A percentile compares a stretch with the other conserved stretches of the same genome.
phyloP scores from a whole-genome alignment of 2,113 vertebrate genomes.

The Malurus alboscapulatus region DNA sequence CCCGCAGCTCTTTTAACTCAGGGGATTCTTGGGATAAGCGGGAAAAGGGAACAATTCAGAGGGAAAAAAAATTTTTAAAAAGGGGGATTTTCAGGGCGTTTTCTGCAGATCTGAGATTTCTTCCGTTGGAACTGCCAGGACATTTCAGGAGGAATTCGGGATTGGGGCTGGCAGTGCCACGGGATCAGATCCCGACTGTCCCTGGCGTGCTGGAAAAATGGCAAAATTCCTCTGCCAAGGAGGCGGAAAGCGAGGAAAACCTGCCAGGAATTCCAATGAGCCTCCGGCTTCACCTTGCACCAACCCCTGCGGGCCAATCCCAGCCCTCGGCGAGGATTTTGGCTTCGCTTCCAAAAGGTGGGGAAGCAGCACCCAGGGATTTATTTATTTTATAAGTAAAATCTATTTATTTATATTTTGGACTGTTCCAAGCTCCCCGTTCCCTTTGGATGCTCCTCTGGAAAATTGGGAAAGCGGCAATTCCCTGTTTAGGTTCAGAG shows the following conservation, averaged over 20 bases:
- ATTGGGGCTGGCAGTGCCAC: slow-evolving; percentile 13
- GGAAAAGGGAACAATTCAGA: not conserved
- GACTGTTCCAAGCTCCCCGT: not conserved
- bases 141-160: not conserved
- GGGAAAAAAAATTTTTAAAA: not conserved
- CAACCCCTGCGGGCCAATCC: not conserved
- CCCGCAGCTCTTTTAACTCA: rapidly evolving
- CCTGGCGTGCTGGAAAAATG: not conserved
- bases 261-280: not conserved
- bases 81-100: not conserved
- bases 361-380: not conserved
- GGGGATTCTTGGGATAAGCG: not conserved
- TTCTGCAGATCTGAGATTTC: not conserved
- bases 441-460: not conserved
- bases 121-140: not conserved
- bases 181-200: not conserved
- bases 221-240: not conserved
- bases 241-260: not conserved
- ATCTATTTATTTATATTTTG: no score
- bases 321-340: not conserved
- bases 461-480: not conserved
- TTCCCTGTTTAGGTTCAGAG: not conserved
- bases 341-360: not conserved
- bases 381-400: not conserved
- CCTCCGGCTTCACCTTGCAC: not conserved